These are phyloP conservation scores for Apodemia mormo DNA, from an alignment of 2,888 invertebrate genomes.

Conservation along the genomic window DNA sequence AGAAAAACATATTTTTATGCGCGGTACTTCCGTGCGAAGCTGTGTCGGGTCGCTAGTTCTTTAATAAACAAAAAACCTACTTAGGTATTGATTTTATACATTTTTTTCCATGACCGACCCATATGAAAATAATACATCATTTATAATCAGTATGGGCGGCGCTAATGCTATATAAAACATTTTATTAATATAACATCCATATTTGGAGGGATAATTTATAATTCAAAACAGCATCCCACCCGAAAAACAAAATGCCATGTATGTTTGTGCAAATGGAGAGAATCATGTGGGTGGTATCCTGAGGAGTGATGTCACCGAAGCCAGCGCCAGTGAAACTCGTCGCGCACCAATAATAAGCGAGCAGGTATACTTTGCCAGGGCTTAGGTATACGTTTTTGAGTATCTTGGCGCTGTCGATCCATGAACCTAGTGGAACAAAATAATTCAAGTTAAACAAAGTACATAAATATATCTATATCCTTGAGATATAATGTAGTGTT, in stretches of 20 bases:
- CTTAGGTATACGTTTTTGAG: constrained; percentile 50
- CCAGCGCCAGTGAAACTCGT: constrained; percentile 72
- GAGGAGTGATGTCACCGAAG: constrained; percentile 73
- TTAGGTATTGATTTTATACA: no score
- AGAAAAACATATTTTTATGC: no score
- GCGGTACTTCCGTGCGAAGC: no score
- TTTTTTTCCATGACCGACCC: not conserved
- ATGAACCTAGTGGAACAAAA: constrained; percentile 53
- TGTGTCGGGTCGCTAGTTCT: no score
- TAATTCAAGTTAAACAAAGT: constrained; percentile 12
- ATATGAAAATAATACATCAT: not conserved
- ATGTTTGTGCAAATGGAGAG: constrained; percentile 65
- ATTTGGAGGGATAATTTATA: constrained; percentile 28
- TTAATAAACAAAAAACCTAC: no score
- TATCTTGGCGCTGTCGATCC: constrained; percentile 61
- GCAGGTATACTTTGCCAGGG: constrained; percentile 61
- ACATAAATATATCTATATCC: no score
- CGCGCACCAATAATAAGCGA: constrained; percentile 75
- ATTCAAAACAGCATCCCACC: constrained; percentile 50
- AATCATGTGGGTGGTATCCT: constrained; percentile 65
- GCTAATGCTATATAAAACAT: not conserved
- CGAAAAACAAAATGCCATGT: constrained; percentile 75
- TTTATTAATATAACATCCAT: not conserved
- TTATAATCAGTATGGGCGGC: not conserved
- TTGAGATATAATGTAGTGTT: no score